Conservation (phyloP, 1,140 invertebrate genomes). For the Tetramorium alpestre region DNA sequence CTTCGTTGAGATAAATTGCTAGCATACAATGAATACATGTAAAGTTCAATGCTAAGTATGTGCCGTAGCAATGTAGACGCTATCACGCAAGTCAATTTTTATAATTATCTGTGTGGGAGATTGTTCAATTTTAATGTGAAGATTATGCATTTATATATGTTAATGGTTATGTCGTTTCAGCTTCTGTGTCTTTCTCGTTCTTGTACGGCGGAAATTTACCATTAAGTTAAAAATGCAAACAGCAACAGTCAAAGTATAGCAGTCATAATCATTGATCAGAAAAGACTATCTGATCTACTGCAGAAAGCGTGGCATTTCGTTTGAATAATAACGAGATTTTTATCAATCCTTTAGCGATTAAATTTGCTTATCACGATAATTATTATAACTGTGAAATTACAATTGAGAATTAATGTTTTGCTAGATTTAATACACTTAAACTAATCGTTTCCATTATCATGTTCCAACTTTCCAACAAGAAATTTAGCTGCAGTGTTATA, state of each 20-base stretch:
- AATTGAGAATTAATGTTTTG: background rate
- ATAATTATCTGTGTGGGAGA: background rate
- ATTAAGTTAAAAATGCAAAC: background rate
- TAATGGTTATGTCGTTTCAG: background rate
- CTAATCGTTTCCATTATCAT: background rate
- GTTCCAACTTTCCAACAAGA: background rate
- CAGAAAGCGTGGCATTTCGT: background rate
- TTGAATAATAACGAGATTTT: constrained; percentile 1
- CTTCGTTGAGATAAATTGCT: constrained; percentile 8
- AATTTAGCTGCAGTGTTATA: background rate
- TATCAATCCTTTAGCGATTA: background rate
- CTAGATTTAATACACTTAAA: background rate
- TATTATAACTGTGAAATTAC: background rate
- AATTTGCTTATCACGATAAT: background rate
- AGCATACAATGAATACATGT: background rate
- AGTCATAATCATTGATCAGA: background rate
- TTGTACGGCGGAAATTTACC: background rate
- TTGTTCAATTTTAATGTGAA: background rate
- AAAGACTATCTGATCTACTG: constrained; percentile 5
- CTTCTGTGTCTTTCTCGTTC: background rate
- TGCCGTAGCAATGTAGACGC: background rate
- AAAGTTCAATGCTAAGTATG: background rate
- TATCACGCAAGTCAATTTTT: background rate
- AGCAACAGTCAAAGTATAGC: background rate
- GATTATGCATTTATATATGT: background rate